Percentiles rank a stretch among this genome's conserved stretches.
These are phyloP conservation scores for Nesospiza acunhae DNA, from an alignment of 2,113 vertebrate genomes.

Conservation along the genomic window DNA sequence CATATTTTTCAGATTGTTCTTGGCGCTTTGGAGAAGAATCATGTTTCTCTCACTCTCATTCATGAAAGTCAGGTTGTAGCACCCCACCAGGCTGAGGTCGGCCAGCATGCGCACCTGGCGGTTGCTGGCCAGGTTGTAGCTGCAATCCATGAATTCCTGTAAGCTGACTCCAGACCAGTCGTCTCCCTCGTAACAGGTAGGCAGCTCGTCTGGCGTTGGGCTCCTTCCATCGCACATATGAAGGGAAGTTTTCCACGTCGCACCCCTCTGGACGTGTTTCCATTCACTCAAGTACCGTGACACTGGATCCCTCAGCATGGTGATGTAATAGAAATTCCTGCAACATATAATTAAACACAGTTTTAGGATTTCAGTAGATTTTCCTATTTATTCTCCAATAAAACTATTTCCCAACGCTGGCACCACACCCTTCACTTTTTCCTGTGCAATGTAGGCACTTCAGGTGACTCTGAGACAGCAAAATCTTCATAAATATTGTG, in stretches of 20 bases:
- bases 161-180: constrained; percentile 96
- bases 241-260: constrained; percentile 97
- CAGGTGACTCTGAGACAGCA: background rate
- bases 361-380: background rate
- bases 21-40: constrained; percentile 92
- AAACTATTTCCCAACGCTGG: background rate
- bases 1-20: constrained; percentile 97
- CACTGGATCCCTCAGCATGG: constrained; percentile 96
- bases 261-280: constrained; percentile 97
- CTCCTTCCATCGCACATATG: constrained; percentile 97
- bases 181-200: constrained; percentile 91
- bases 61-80: constrained; percentile 98
- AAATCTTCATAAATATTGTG: background rate
- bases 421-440: background rate
- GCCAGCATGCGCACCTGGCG: constrained; percentile 97
- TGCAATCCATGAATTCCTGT: constrained; percentile 92
- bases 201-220: constrained; percentile 93
- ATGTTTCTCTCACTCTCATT: constrained; percentile 88
- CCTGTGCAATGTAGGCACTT: background rate
- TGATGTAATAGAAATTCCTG: constrained; percentile 99
- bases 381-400: background rate
- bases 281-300: constrained; percentile 97
- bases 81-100: constrained; percentile 95
- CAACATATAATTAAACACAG: constrained; percentile 72
- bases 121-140: constrained; percentile 94